Base-by-base conservation (phyloP, 1,140 invertebrate genomes). In the Proctacanthus coquilletti region DNA sequence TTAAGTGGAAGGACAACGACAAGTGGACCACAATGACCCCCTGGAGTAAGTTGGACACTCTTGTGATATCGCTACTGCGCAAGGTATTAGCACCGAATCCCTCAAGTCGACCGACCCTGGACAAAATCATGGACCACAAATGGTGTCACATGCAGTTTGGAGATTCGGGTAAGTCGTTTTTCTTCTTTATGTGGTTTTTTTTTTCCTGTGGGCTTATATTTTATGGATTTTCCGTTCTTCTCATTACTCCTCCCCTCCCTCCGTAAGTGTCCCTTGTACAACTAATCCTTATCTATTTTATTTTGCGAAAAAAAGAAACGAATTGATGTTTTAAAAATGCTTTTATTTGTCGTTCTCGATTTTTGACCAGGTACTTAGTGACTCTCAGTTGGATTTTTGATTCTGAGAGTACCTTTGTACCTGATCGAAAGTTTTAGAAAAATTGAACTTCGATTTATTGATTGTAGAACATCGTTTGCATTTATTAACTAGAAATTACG, bases 31-130 rank as follows among this genome's bases (percentile, higher is more conserved):
- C 63, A 42, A 68, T 75, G 18, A 72, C 71, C 4, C 84, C 85
- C 0, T 94, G 87, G 87, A 75, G 66, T 33, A 88, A 87, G 60
- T 66, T 93, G 36, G 75, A 86, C 45, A 79, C 74, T 34, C 56
- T 75, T 32, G 74, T 78, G 3, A 64, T 91, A 18, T 75, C 75
- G 31, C 64, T 93, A 33, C 60, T 87, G 8, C 70, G 73, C 45
- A 78, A 80, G 47, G 74, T 93, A 21, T 63, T 93, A 34, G 62
- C 63, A 31, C 72, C 76, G 19, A 64, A 69, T 39, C 74, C 83
- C 1, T 62, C 63, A 1, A 63, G 65, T 31, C 68, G 88, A 47
- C 68, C 72, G 27, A 71, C 66, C 0, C 64, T 91, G 5, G 53
- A 64, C n/a, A 69, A 79, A 45, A 78, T 92, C 27, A 66, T 73